Evolutionary conservation across 2,113 vertebrate species (phyloP), one percentile per base, ranked within the genome.

Genomic region (Takifugu bimaculatus): DNA sequence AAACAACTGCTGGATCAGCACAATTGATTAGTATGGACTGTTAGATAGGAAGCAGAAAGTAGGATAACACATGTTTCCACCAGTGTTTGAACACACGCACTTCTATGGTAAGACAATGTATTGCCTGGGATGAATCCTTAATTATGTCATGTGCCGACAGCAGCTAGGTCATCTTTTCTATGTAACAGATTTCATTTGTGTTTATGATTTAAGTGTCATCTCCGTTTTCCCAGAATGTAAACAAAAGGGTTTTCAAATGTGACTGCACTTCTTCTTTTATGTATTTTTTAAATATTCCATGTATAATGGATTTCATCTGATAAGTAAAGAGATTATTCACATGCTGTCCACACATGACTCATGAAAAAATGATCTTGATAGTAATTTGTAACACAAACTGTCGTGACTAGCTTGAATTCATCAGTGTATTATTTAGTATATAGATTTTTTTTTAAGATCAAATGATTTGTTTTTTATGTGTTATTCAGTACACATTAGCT

Each of bases 31-130:
- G 13, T 7, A 13, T 9, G 43, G 43, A 44, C 43, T 44, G 10
- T 44, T 3, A 11, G 20, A 75, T 65, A 50, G 64, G 70, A 77
- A 44, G 71, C 79, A 35, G 73, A 78, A 74, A 68, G 75, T 71
- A 61, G 77, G 85, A 75, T 70, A 57, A 62, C 61, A 63, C 49
- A 20, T 20, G 20, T 54, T 35, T 63, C 64, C 63, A 72, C 65
- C 63, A 60, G 32, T 72, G 77, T 63, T 74, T 56, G 54, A 84
- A 77, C 60, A 67, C 67, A 60, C 69, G 56, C 54, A 70, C 74
- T 65, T 75, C 69, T 68, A 68, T 75, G 71, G 63, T 86, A 85
- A 82, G 79, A 54, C 83, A 77, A 81, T 78, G 68, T 72, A 74
- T 70, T 67, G 70, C 60, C 64, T 50, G 55, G 61, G 65, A 80